A percentile compares a stretch with the other conserved stretches of the same genome.
phyloP scores from a whole-genome alignment of 2,113 vertebrate genomes.

The Electrona antarctica region DNA sequence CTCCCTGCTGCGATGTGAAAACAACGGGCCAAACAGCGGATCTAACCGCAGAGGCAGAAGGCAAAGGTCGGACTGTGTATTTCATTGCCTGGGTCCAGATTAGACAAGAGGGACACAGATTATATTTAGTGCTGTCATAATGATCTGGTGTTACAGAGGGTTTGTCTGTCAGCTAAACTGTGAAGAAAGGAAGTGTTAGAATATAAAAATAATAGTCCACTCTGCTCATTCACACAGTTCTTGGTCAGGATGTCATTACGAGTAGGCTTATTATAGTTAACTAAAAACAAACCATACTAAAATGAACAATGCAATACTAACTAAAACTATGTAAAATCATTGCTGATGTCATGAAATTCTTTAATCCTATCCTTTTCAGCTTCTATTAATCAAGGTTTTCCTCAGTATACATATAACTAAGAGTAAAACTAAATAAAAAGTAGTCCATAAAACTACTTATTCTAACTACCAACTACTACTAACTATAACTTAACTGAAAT shows the following conservation, averaged over 20 bases:
- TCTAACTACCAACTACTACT: too few species aligned
- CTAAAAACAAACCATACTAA: too few species aligned
- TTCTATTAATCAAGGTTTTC: too few species aligned
- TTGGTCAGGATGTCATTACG: not conserved
- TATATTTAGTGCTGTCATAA: constrained; percentile 24
- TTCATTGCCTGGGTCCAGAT: constrained; percentile 29
- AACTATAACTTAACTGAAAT: too few species aligned
- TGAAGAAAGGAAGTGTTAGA: constrained; percentile 12
- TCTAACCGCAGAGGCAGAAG: constrained; percentile 40
- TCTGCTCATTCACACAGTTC: not conserved
- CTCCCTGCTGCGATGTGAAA: constrained; percentile 57
- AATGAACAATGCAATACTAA: too few species aligned
- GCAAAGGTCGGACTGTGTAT: constrained; percentile 45
- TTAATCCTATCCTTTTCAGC: too few species aligned
- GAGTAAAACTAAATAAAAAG: too few species aligned
- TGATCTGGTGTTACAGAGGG: not conserved
- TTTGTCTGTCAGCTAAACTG: constrained; percentile 6
- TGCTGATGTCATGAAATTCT: too few species aligned
- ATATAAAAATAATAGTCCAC: not conserved
- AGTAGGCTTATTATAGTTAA: too few species aligned
- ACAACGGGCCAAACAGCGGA: constrained; percentile 48
- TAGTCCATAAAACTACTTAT: too few species aligned
- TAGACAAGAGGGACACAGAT: constrained; percentile 17
- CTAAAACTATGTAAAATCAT: too few species aligned
- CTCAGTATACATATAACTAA: too few species aligned